These are phyloP conservation scores for Sebastes hubbsi DNA, from an alignment of 2,797 vertebrate genomes.

Conservation along the genomic window DNA sequence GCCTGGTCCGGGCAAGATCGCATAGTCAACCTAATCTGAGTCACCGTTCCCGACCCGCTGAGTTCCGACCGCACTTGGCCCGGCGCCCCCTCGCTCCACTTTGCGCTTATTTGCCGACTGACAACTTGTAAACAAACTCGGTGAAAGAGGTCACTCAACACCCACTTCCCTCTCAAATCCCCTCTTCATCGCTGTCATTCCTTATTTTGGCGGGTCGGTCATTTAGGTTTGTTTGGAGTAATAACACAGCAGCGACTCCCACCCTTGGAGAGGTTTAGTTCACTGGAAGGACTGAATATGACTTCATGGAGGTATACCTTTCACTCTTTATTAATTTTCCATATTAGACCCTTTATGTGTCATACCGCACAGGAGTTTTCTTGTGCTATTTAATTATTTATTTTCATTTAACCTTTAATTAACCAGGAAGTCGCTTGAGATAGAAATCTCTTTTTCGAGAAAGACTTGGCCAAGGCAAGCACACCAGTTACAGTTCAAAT, in stretches of 20 bases:
- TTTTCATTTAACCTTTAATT: background rate
- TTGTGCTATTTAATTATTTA: slow-evolving; percentile 8
- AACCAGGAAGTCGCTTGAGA: background rate
- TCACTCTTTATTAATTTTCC: slow-evolving; percentile 37
- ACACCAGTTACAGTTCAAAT: background rate
- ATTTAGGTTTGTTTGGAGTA: slow-evolving; percentile 70
- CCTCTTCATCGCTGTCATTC: slow-evolving; percentile 43
- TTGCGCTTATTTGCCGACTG: slow-evolving; percentile 50
- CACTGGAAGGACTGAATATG: slow-evolving; percentile 59
- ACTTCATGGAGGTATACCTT: slow-evolving; percentile 55
- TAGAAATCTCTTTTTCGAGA: background rate
- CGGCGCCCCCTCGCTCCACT: slow-evolving; percentile 9
- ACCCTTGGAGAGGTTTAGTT: slow-evolving; percentile 48
- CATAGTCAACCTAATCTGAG: background rate
- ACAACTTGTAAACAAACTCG: slow-evolving; percentile 65
- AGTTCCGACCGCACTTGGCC: slow-evolving; percentile 6
- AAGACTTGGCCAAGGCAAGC: background rate
- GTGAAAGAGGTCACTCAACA: slow-evolving; percentile 58
- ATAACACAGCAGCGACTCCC: slow-evolving; percentile 62
- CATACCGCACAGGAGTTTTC: slow-evolving; percentile 8
- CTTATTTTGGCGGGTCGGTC: slow-evolving; percentile 48
- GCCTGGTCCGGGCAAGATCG: background rate
- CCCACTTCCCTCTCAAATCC: slow-evolving; percentile 51
- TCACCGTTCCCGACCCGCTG: background rate
- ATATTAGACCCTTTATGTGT: slow-evolving; percentile 8